Evolutionary conservation across 2,797 vertebrate genomes (phyloP), one percentile per base, ranked within the genome.

Genomic region (Ibycter americanus): DNA sequence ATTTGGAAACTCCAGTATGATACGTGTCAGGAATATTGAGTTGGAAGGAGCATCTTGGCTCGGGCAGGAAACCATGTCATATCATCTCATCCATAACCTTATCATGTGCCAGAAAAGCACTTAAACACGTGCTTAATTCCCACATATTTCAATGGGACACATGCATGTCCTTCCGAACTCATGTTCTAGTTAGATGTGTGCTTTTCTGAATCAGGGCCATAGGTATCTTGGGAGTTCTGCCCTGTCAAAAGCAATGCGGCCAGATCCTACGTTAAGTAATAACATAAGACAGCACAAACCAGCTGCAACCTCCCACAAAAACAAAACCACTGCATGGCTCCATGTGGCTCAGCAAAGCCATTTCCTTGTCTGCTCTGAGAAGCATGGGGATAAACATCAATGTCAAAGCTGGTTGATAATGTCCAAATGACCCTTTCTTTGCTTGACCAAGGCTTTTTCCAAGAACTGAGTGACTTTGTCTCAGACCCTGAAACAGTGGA

Each of bases 31-130:
- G 32, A 76, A 61, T 65, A 77, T 26, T 55, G 58, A 29, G 32
- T 11, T 81, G 56, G 44, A 87, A 90, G 82, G 90, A 79, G 26
- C 9, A 1, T 19, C 67, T 83, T 83, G 86, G 90, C 51, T 18
- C 5, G 0, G 76, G 73, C 42, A 56, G 63, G 36, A 59, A 65
- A 58, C 67, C 61, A 16, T 79, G 86, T 90, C 72, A 4, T 79
- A 74, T 89, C 82, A 55, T 83, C 56, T 74, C 78, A 44, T 90
- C 73, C 78, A 44, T 68, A 87, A 51, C 66, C 32, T 59, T 40
- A 38, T 21, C 14, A 61, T 42, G 73, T 71, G 93, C 93, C 93
- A 95, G 90, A 61, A 90, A 87, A 95, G 87, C 78, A 71, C 90
- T 95, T 87, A 95, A 90, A 61, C 46, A 61, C 86, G 32, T 23